Evolutionary conservation across 2,797 vertebrate genomes (phyloP).

Genomic region (Sarcoramphus papa): DNA sequence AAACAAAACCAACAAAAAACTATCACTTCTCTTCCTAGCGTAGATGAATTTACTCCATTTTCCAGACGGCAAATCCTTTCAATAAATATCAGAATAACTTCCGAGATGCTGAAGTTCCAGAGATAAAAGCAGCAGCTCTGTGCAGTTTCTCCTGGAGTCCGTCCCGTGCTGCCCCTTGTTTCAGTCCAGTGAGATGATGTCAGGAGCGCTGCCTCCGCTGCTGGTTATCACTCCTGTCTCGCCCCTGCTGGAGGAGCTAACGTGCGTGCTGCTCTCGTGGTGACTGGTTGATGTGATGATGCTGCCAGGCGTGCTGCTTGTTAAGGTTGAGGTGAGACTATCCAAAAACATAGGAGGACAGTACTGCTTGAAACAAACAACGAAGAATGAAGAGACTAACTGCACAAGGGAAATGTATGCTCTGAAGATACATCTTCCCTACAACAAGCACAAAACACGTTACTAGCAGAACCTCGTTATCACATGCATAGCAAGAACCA

Average conservation of each 20-base stretch:
- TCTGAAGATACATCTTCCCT: slow-evolving; percentile 23
- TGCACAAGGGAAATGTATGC: slow-evolving; percentile 27
- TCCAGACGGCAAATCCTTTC: slow-evolving; percentile 46
- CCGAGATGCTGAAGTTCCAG: background rate
- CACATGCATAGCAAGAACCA: fast-evolving
- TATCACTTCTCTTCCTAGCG: slow-evolving; percentile 18
- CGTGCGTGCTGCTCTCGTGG: slow-evolving; percentile 80
- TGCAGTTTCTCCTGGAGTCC: slow-evolving; percentile 30
- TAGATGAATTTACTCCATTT: background rate
- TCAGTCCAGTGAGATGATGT: slow-evolving; percentile 94
- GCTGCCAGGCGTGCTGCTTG: slow-evolving; percentile 80
- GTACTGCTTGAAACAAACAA: slow-evolving; percentile 91
- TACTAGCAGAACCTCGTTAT: background rate
- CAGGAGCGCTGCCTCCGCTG: slow-evolving; percentile 76
- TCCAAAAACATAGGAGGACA: slow-evolving; percentile 94
- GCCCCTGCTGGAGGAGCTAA: slow-evolving; percentile 76
- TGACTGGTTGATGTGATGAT: slow-evolving; percentile 85
- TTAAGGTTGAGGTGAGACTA: slow-evolving; percentile 87
- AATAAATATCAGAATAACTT: slow-evolving; percentile 71
- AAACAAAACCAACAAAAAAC: background rate
- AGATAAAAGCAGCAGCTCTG: slow-evolving; percentile 18
- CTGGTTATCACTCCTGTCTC: slow-evolving; percentile 83
- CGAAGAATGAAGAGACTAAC: slow-evolving; percentile 69
- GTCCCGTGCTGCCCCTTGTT: background rate
- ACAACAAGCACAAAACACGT: background rate